Evolutionary conservation across 2,888 invertebrate species (phyloP), one percentile per base, ranked within the genome.

Genomic region (Spodoptera littoralis): DNA sequence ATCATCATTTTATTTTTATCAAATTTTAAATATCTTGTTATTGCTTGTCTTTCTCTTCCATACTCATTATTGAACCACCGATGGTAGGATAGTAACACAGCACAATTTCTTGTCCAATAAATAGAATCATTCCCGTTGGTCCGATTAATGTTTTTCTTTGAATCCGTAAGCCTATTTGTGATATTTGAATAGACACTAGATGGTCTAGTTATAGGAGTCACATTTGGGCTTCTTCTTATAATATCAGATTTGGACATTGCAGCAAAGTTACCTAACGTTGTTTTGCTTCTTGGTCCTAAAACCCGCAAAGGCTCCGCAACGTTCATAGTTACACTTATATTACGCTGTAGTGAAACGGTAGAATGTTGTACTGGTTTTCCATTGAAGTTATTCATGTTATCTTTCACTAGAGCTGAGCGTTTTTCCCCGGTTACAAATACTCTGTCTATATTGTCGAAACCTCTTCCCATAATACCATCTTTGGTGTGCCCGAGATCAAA

Each of bases 401-500:
- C 96, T 85, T 92, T 94, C 44, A 87, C 75, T 70, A 94, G 68
- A 50, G 87, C 76, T 44, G 92, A 89, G 77, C 89, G 93, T 75
- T 95, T 95, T 67, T 96, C 95, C 13, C 95, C 95, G 4, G 96
- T 95, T n/a, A 96, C 95, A 84, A 98, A 98, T 43, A 98, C 96
- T 63, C 96, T 95, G 84, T 97, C 96, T 58, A 98, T 95, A 79
- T 97, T 97, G 88, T 98, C 98, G 87, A 98, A 98, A 47, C 98
- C 98, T 86, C 97, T 96, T 47, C 98, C 98, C 99, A 99, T 99
- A 64, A 99, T 97, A 18, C 99, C 99, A 77, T 97, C 96, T 78
- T 96, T 96, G 0, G 98, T 97, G 87, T 99, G 99, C 0, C 98
- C 99, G 62, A 99, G 95, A 91, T 99, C 98, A 89, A 99, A 98